A percentile compares a stretch with the other conserved stretches of the same genome.
Conservation (phyloP, 2,888 invertebrate species). For the Meteorus cinctellus region DNA sequence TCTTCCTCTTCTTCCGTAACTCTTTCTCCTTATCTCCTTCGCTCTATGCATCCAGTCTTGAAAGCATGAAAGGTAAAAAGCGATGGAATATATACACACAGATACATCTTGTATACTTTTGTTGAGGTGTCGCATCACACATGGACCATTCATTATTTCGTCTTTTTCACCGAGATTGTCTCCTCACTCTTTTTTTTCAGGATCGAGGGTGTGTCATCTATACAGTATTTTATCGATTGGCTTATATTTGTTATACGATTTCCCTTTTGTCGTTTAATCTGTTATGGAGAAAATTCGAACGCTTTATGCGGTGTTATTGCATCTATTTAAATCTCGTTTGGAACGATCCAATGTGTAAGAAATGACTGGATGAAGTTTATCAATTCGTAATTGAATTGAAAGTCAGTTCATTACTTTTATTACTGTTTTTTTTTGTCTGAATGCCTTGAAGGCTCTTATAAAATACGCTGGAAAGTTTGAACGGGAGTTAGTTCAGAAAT, state of each 20-base stretch:
- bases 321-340: not conserved
- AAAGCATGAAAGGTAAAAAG: not conserved
- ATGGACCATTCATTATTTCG: not conserved
- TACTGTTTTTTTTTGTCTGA: not conserved
- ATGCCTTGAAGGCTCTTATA: not conserved
- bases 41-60: not conserved
- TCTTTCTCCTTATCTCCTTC: not conserved
- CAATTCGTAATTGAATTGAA: not conserved
- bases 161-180: not conserved
- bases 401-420: not conserved
- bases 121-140: not conserved
- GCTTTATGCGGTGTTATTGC: not conserved
- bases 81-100: not conserved
- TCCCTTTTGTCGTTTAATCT: not conserved
- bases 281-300: not conserved
- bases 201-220: not conserved
- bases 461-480: not conserved
- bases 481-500: not conserved
- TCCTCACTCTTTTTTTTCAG: not conserved
- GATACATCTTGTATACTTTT: not conserved
- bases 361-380: not conserved
- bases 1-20: not conserved
- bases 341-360: not conserved
- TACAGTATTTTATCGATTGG: not conserved
- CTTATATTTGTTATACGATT: not conserved